Base-by-base conservation (phyloP, 2,113 vertebrate genomes). In the Nematolebias whitei region DNA sequence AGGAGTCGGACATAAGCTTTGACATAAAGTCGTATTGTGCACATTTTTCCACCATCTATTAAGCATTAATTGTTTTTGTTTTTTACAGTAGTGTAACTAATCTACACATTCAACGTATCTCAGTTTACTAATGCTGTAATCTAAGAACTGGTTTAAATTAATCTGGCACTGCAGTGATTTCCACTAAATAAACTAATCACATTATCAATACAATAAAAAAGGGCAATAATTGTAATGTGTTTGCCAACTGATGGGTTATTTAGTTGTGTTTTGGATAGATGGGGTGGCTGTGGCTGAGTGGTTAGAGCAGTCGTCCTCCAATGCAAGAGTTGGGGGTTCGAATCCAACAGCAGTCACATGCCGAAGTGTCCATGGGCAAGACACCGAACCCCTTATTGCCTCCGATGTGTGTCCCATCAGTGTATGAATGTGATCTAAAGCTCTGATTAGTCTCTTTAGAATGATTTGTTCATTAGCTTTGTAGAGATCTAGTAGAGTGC, bases 21-120 rank as follows among this genome's bases (percentile, higher is more conserved):
- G 18, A 44, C 72, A 53, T 68, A 63, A 76, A n/a, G n/a, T n/a
- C n/a, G n/a, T n/a, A n/a, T n/a, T 72, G 24, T 71, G 9, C 44
- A 12, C 49, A 55, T 50, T 57, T 38, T 23, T 20, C 47, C 26
- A 14, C 26, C 7, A 7, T 22, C 13, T 53, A 54, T 45, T 7
- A 1, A 2, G 10, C 14, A n/a, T 54, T 44, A 22, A 19, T 9
- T 39, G n/a, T 26, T 74, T n/a, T 3, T 12, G 18, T 18, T 59
- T n/a, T 58, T 41, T 12, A 35, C 39, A 53, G 26, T 29, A 32
- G 53, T 54, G n/a, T n/a, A n/a, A n/a, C n/a, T 39, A 50, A 50
- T 68, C n/a, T 22, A 41, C 13, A 40, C 65, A 22, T 10, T n/a
- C n/a, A n/a, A n/a, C 54, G 3, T 3, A 19, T 68, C 10, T 53